Evolutionary conservation across 2,113 vertebrate genomes (phyloP).

Genomic region (Chloropsis cyanopogon): DNA sequence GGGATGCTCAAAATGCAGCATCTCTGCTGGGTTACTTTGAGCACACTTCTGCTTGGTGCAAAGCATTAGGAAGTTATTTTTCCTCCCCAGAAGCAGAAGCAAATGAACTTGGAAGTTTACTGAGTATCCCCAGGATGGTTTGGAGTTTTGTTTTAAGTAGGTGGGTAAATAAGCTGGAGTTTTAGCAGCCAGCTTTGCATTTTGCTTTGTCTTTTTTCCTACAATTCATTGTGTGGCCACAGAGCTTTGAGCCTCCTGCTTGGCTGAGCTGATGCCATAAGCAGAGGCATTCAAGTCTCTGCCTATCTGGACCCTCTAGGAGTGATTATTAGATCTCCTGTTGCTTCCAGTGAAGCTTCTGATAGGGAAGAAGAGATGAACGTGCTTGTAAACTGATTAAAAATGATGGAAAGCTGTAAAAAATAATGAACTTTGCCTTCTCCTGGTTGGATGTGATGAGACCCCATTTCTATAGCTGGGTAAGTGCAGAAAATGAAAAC

Average conservation of each 20-base stretch:
- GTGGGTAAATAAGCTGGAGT: neutral
- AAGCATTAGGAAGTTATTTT: neutral
- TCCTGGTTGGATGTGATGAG: fast-evolving
- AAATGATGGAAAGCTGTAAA: neutral
- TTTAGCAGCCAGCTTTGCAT: neutral
- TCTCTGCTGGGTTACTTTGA: neutral
- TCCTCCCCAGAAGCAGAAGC: neutral
- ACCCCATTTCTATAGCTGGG: neutral
- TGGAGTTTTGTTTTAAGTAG: neutral
- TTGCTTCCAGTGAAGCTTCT: neutral
- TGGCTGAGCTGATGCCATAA: neutral
- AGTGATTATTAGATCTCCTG: neutral
- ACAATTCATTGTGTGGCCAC: fast-evolving
- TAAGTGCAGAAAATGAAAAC: neutral
- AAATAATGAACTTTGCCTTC: neutral
- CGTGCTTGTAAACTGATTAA: neutral
- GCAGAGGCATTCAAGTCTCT: neutral
- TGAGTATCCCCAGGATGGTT: neutral
- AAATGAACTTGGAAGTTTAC: neutral
- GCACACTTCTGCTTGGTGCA: neutral
- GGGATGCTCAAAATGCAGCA: neutral
- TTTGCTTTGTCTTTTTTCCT: neutral
- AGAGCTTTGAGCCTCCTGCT: neutral
- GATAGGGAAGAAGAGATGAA: neutral
- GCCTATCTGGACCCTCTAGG: neutral